phyloP scores from a whole-genome alignment of 1,140 invertebrate genomes.

The Macrosteles quadrilineatus region DNA sequence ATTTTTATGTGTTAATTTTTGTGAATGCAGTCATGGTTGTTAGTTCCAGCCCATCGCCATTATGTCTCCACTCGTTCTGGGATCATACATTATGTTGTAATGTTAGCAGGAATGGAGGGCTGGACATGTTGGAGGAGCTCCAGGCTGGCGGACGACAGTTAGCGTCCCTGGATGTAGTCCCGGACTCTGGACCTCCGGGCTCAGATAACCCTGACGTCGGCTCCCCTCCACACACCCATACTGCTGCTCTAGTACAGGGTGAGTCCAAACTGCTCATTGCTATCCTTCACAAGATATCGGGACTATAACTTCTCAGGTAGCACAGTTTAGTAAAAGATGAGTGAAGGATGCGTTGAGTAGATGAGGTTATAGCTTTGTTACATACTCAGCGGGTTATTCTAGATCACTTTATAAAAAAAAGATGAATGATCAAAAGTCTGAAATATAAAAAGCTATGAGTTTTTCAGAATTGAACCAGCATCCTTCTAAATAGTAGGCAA shows the following conservation, averaged over 20 bases:
- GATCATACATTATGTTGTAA: too few species aligned
- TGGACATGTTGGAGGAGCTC: conserved; percentile 32
- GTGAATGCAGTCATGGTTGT: too few species aligned
- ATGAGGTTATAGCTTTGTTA: too few species aligned
- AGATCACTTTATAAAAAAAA: too few species aligned
- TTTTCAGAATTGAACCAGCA: too few species aligned
- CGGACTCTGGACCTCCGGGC: background rate
- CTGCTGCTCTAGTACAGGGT: conserved; percentile 12
- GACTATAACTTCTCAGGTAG: background rate
- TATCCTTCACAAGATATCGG: background rate
- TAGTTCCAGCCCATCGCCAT: too few species aligned
- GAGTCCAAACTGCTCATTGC: background rate
- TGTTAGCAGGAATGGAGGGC: conserved; percentile 28
- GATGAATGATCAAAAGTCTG: too few species aligned
- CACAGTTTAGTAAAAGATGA: background rate
- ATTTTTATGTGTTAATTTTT: too few species aligned
- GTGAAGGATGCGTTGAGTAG: background rate
- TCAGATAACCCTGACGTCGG: background rate
- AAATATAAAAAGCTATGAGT: too few species aligned
- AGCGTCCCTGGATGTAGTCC: conserved; percentile 19
- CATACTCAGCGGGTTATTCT: too few species aligned
- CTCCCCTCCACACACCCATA: background rate
- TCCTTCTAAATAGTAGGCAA: too few species aligned
- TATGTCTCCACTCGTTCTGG: too few species aligned
- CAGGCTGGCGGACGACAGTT: conserved; percentile 33